phyloP scores from a whole-genome alignment of 2,888 invertebrate species.

The Petrophora chlorosata region DNA sequence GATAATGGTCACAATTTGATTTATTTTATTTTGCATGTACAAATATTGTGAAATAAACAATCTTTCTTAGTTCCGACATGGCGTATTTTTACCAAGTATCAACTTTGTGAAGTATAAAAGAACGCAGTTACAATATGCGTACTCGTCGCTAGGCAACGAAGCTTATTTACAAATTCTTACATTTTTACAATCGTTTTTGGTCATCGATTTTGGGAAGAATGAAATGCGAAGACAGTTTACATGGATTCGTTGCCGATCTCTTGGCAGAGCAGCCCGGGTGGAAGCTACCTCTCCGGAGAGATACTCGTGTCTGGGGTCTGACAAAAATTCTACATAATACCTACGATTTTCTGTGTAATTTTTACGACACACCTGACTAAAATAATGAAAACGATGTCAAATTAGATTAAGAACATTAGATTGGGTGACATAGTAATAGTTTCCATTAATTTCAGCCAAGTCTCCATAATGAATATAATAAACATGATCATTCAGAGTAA shows the following conservation, averaged over 20 bases:
- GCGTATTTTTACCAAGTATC: neutral
- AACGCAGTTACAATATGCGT: conserved; percentile 36
- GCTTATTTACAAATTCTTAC: conserved; percentile 60
- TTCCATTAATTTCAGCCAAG: conserved; percentile 12
- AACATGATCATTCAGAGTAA: conserved; percentile 2
- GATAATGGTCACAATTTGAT: neutral
- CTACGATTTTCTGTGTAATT: neutral
- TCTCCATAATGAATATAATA: conserved; percentile 1
- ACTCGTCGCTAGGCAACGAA: conserved; percentile 63
- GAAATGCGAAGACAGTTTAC: conserved; percentile 48
- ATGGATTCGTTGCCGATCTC: conserved; percentile 11
- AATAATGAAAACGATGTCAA: neutral
- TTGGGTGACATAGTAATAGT: conserved; percentile 1
- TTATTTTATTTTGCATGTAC: too few species aligned
- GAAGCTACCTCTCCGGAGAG: conserved; percentile 13
- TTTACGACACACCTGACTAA: conserved; percentile 3
- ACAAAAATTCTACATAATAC: neutral
- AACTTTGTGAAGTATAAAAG: conserved; percentile 17
- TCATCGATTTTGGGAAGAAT: conserved; percentile 72
- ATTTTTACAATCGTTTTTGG: conserved; percentile 64
- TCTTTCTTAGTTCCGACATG: neutral
- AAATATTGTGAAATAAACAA: too few species aligned
- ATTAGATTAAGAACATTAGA: neutral
- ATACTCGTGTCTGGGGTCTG: neutral
- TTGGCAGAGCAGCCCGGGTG: conserved; percentile 6